Percentiles rank a stretch among this genome's conserved stretches.
Evolutionary conservation across 2,113 vertebrate species (phyloP).

Genomic region (Oenanthe melanoleuca): DNA sequence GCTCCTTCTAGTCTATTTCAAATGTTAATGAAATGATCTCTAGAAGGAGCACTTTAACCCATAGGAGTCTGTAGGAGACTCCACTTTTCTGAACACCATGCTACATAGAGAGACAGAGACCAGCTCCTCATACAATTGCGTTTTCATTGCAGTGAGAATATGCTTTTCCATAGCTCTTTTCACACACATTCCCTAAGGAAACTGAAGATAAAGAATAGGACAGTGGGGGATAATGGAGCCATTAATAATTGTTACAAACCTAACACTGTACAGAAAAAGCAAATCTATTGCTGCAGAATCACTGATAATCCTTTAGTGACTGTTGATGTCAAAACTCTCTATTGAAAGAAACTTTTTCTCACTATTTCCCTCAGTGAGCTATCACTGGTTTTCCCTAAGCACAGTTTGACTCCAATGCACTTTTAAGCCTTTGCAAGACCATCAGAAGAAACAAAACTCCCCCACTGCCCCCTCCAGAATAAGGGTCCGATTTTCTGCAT

Average conservation of each 20-base stretch:
- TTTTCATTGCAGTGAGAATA: neutral
- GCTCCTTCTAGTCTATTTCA: neutral
- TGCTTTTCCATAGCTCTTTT: neutral
- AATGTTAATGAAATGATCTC: neutral
- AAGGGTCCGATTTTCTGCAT: neutral
- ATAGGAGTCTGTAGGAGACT: neutral
- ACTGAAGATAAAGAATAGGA: neutral
- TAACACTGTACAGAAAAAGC: neutral
- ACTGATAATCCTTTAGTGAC: neutral
- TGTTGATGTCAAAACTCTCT: neutral
- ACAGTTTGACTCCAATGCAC: neutral
- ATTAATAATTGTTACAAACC: neutral
- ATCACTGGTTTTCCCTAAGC: neutral
- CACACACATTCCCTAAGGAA: neutral
- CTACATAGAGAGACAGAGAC: neutral
- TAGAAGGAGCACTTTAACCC: neutral
- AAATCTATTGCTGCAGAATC: neutral
- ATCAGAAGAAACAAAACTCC: slow-evolving; percentile 23
- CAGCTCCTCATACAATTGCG: neutral
- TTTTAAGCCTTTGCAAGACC: slow-evolving; percentile 3
- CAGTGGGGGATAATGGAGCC: neutral
- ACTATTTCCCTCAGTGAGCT: neutral
- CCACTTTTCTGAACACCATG: neutral
- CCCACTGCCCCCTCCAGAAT: neutral
- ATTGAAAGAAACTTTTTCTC: neutral